phyloP scores from a whole-genome alignment of 2,888 invertebrate genomes.

The Netelia fuscicornis region DNA sequence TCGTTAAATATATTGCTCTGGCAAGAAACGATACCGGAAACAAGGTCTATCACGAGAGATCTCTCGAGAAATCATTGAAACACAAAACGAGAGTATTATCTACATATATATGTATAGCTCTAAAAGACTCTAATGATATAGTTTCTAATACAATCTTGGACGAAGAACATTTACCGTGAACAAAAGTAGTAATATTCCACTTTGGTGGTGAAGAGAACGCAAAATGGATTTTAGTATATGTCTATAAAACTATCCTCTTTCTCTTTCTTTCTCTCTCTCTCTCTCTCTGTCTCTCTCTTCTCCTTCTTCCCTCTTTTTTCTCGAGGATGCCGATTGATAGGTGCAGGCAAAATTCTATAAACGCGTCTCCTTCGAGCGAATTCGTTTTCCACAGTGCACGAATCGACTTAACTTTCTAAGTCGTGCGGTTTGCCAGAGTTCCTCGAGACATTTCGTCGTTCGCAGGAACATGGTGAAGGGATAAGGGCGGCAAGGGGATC shows the following conservation, averaged over 20 bases:
- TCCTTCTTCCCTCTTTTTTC: background rate
- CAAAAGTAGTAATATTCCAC: conserved; percentile 10
- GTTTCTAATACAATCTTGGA: conserved; percentile 14
- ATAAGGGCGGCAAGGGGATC: too few species aligned
- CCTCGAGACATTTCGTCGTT: background rate
- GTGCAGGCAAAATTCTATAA: background rate
- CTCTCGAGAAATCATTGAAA: conserved; percentile 6
- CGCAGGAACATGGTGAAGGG: background rate
- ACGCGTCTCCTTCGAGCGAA: background rate
- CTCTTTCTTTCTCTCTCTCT: background rate
- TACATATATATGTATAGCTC: conserved; percentile 1
- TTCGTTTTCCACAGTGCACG: background rate
- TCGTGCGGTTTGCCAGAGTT: background rate
- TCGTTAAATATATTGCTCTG: background rate
- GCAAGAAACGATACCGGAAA: conserved; percentile 22
- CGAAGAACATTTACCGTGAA: conserved; percentile 2
- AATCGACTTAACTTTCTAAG: background rate
- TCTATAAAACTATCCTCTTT: background rate
- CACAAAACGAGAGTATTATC: background rate
- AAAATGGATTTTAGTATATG: background rate
- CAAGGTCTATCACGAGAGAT: background rate
- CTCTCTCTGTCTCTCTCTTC: background rate
- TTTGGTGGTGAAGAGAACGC: background rate
- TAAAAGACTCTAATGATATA: conserved; percentile 4
- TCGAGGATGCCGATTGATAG: background rate